Evolutionary conservation across 2,888 invertebrate genomes (phyloP).

Genomic region (Corythucha ciliata): DNA sequence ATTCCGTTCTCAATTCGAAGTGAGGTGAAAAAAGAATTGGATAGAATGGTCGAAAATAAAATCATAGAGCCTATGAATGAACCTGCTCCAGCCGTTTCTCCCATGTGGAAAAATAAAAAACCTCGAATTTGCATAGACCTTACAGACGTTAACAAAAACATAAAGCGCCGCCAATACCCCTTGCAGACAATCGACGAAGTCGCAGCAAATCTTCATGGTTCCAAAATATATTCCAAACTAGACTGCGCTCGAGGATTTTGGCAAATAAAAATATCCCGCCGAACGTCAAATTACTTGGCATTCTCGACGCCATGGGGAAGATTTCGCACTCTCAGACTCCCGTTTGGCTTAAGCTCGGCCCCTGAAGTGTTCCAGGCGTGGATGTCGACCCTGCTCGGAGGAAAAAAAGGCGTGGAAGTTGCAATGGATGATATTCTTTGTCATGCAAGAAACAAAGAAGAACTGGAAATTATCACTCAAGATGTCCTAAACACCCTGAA

Average conservation of each 20-base stretch:
- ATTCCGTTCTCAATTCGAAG: slow-evolving; percentile 10
- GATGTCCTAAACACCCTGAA: not conserved
- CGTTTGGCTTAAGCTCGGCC: slow-evolving; percentile 31
- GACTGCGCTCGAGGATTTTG: slow-evolving; percentile 36
- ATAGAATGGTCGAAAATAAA: slow-evolving; percentile 7
- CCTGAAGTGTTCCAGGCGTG: slow-evolving; percentile 30
- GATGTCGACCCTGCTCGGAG: slow-evolving; percentile 27
- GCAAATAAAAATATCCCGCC: slow-evolving; percentile 32
- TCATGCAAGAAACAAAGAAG: slow-evolving; percentile 11
- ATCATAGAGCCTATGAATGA: slow-evolving; percentile 7
- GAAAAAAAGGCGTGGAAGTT: slow-evolving; percentile 15
- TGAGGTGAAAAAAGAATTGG: slow-evolving; percentile 12
- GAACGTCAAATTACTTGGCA: slow-evolving; percentile 29
- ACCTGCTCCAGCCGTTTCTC: slow-evolving; percentile 11
- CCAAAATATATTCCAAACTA: slow-evolving; percentile 32
- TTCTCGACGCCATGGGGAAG: slow-evolving; percentile 34
- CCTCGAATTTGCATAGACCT: slow-evolving; percentile 15
- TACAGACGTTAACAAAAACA: slow-evolving; percentile 12
- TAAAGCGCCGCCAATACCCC: slow-evolving; percentile 18
- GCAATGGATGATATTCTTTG: slow-evolving; percentile 25
- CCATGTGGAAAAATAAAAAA: slow-evolving; percentile 12
- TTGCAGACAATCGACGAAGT: slow-evolving; percentile 16
- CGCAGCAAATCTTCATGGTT: slow-evolving; percentile 5
- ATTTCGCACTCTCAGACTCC: slow-evolving; percentile 32
- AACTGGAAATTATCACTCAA: slow-evolving; percentile 13